These are phyloP conservation scores for Fopius arisanus DNA, from an alignment of 1,140 invertebrate genomes.

Conservation along the genomic window DNA sequence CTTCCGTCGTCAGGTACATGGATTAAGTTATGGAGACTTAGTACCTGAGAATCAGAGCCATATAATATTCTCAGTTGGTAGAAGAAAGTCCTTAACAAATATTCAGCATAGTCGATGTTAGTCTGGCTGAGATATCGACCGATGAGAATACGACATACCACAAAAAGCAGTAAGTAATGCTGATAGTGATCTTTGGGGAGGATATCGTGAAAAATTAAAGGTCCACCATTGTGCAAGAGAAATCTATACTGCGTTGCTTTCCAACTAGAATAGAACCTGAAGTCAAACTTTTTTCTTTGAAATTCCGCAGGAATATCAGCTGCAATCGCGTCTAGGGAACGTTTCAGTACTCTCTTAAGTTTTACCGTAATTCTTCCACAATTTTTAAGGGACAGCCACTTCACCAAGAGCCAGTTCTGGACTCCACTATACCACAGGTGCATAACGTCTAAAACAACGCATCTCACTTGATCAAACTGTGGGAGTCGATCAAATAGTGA, in stretches of 20 bases:
- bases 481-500: neutral
- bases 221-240: conserved; percentile 3
- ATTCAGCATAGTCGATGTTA: conserved; percentile 16
- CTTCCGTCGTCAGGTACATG: conserved; percentile 25
- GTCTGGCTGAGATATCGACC: too few species aligned
- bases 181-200: conserved; percentile 13
- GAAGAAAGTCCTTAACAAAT: conserved; percentile 19
- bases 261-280: too few species aligned
- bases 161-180: too few species aligned
- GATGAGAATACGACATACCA: too few species aligned
- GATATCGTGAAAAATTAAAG: conserved; percentile 9
- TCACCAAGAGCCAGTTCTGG: conserved; percentile 19
- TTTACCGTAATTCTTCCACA: neutral
- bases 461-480: conserved; percentile 4
- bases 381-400: conserved; percentile 11
- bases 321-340: too few species aligned
- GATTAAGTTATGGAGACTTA: conserved; percentile 22
- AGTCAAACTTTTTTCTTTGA: conserved; percentile 23
- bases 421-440: conserved; percentile 21
- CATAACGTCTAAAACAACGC: conserved; percentile 25
- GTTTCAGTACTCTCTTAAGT: neutral
- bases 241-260: conserved; percentile 28
- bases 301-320: conserved; percentile 13
- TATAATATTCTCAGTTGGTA: neutral
- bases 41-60: conserved; percentile 10